These are phyloP conservation scores for Pteronura brasiliensis DNA, from an alignment of 2,113 vertebrate genomes.

Conservation along the genomic window DNA sequence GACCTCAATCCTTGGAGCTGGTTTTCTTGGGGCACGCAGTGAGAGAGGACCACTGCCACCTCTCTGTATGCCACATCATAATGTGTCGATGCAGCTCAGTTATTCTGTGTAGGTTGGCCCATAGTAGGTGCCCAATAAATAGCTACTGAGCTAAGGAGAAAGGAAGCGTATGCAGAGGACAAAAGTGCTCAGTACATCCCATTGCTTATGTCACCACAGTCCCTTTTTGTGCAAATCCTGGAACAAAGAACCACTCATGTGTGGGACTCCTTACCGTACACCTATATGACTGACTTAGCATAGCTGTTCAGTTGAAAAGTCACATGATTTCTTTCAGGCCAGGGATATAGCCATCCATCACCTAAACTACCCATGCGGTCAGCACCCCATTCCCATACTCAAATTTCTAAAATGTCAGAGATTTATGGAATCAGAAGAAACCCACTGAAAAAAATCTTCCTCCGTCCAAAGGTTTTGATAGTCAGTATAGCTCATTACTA, in stretches of 20 bases:
- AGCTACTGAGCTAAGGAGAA: background rate
- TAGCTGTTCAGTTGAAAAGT: background rate
- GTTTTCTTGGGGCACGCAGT: background rate
- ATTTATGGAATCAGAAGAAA: background rate
- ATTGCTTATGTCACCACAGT: background rate
- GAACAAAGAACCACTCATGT: background rate
- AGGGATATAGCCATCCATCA: background rate
- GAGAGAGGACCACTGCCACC: background rate
- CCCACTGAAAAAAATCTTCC: background rate
- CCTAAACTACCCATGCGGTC: background rate
- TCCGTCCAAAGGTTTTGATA: background rate
- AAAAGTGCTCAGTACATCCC: background rate
- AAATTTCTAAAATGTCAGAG: slow-evolving; percentile 1
- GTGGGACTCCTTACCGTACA: background rate
- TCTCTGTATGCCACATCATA: background rate
- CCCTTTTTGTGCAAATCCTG: background rate
- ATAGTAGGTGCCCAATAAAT: background rate
- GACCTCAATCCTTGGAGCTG: background rate
- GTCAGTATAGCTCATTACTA: background rate
- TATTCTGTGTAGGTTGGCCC: background rate
- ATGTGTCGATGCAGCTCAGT: background rate
- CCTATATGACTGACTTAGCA: background rate
- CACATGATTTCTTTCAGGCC: background rate
- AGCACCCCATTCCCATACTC: background rate
- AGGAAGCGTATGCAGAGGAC: background rate